Evolutionary conservation across 64 coral and sea anemone species (phyloP), one percentile per base, ranked within the genome.

Genomic region (Actinia equina): DNA sequence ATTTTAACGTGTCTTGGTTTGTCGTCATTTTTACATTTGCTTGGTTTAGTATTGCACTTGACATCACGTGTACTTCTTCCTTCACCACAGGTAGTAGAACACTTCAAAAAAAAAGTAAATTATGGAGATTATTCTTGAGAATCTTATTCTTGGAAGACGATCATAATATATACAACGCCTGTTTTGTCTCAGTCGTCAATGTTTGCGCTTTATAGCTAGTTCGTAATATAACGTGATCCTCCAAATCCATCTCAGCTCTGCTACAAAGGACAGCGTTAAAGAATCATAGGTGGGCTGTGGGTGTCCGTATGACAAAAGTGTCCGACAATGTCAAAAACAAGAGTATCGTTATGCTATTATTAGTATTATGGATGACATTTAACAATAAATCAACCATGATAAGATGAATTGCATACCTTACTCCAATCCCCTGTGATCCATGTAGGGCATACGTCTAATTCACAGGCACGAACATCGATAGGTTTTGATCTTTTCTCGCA

Each of bases 21-120:
- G 17, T 79, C 30, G 54, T 45, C 19, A 9, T 19, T 0, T 59
- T 54, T 45, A 45, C 90, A 92, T 17, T 87, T 82, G 5, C 37
- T 63, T n/a, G 46, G 41, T 18, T 19, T 71, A 22, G 52, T 61
- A 19, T 59, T 87, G 43, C 90, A 92, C 74, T 87, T 59, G 0
- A 92, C 77, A 18, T 58, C 42, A 5, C 90, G 84, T 15, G 27
- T 82, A 42, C 44, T 80, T 30, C 19, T 67, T 41, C 90, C 90
- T 70, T 92, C 52, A 11, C 90, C 85, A 83, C 90, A 92, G 17
- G 74, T 82, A n/a, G 87, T 85, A 13, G 90, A 92, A 55, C 90
- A 92, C 90, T 92, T 51, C 4, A 59, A 81, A 2, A 74, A 74
- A 65, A 23, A 8, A 41, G 13, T 2, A 74, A 27, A 20, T 69